A percentile compares a stretch with the other conserved stretches of the same genome.
Evolutionary conservation across 2,888 invertebrate species (phyloP).

Genomic region (Drosophila vallismaia): DNA sequence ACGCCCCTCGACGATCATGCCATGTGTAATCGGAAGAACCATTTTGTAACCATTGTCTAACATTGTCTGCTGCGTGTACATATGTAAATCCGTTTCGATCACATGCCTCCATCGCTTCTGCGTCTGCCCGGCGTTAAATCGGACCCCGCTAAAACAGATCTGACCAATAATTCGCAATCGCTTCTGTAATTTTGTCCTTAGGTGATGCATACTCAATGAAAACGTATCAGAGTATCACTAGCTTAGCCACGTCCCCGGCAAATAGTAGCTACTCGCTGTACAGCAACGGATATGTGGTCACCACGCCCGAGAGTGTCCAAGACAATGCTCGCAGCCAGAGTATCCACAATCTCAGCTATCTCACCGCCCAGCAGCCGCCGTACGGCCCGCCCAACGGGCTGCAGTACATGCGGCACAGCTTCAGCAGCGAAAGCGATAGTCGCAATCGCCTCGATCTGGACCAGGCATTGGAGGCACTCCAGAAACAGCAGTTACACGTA

Average conservation of each 20-base stretch:
- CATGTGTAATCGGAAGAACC: conserved; percentile 37
- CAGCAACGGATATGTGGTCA: conserved; percentile 82
- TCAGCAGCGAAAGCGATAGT: conserved; percentile 66
- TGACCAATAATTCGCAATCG: conserved; percentile 41
- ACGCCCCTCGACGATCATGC: conserved; percentile 42
- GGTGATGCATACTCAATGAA: conserved; percentile 84
- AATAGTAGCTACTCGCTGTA: conserved; percentile 83
- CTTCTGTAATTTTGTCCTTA: conserved; percentile 68
- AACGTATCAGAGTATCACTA: conserved; percentile 84
- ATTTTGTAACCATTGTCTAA: conserved; percentile 61
- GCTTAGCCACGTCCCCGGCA: conserved; percentile 84
- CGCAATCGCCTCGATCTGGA: conserved; percentile 70
- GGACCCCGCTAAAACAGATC: conserved; percentile 26
- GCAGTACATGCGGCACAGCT: conserved; percentile 58
- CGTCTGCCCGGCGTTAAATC: conserved; percentile 22
- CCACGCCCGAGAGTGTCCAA: conserved; percentile 54
- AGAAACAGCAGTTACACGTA: conserved; percentile 56
- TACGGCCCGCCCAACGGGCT: conserved; percentile 20
- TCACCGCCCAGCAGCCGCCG: conserved; percentile 35
- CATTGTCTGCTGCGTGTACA: conserved; percentile 60
- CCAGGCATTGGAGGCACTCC: conserved; percentile 61
- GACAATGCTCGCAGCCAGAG: conserved; percentile 64
- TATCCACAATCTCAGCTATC: conserved; percentile 66
- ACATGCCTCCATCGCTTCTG: conserved; percentile 33
- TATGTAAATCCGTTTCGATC: conserved; percentile 31